Base-by-base conservation (phyloP, 2,888 invertebrate genomes). In the Notodonta dromedarius region DNA sequence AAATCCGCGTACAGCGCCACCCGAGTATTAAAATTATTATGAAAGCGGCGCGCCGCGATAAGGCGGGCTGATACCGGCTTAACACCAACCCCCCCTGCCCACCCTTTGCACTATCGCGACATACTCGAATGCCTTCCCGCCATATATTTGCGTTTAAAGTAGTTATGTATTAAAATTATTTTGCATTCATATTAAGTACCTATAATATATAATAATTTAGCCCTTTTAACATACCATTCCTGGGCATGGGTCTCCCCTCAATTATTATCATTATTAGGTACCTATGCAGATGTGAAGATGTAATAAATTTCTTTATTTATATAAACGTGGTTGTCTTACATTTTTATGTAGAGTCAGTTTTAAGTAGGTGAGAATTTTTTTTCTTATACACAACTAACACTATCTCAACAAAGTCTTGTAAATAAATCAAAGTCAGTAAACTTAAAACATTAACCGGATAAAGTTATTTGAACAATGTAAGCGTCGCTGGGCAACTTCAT, bases 1-100 rank as follows among this genome's bases (percentile, higher is more conserved):
- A 82, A 86, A 84, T 85, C 84, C 80, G 77, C 76, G 74, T 67
- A 69, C 65, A 73, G 76, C 73, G 74, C 78, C 80, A 69, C 77
- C 73, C 72, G 78, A 77, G 89, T 90, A 93, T 92, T 91, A 93
- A 93, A 93, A 93, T 93, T 90, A 91, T 93, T 92, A 93, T 93
- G 86, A 93, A 91, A 90, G 83, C 83, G 78, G 76, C 79, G 79
- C 83, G 77, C 77, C 74, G 81, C 87, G 87, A 87, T 89, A 89
- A 89, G 86, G 88, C 84, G 85, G 89, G 89, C 89, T 89, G 87
- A 90, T 87, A 84, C 87, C 83, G 78, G 86, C 88, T 90, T 89
- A 88, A 82, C 88, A 85, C 88, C 84, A 78, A 80, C 78, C 70
- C 70, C 70, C 71, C 73, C 73, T 71, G 68, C 70, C 69, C 67